Base-by-base conservation (phyloP, 2,797 vertebrate species). In the Rhinatrema bivittatum region DNA sequence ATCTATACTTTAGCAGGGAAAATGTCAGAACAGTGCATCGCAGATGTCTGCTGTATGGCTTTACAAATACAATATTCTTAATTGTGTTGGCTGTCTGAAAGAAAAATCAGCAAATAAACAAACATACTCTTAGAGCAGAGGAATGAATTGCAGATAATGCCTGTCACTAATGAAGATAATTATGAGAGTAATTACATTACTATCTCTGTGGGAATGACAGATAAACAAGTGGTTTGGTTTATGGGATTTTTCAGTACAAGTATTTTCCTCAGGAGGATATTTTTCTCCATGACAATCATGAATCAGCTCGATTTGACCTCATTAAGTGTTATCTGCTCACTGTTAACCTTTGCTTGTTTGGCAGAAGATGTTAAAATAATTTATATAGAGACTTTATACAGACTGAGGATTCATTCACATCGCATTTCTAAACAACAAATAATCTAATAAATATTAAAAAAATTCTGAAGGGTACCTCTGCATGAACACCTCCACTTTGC, bases 161-260 rank as follows among this genome's bases (percentile, higher is more conserved):
- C 90, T 90, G 82, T 84, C 86, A 84, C 90, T 93, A 95, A 97
- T 97, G 90, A 96, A 88, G 85, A 91, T 94, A 95, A 97, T 97
- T 97, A 94, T 73, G 79, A 80, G 83, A 81, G 89, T 94, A 95
- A 95, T 95, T 91, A 91, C 86, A 91, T 97, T 94, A 94, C 90
- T 82, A 87, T 91, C 93, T 94, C 93, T 88, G 85, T 92, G 93
- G 91, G 91, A 95, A 97, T 93, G 91, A 89, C 87, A 77, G 88
- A 89, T 90, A 92, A 91, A 97, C 90, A 97, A 96, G 90, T 93
- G 91, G 81, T 86, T 91, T 86, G 85, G 83, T 91, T 86, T 90
- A 81, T 86, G 82, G 83, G 74, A 85, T 86, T 85, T 76, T 75
- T 74, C 75, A 77, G 72, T 54, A 65, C 67, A 73, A 86, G 76